phyloP scores from a whole-genome alignment of 2,113 vertebrate species.

The Agelaius phoeniceus region DNA sequence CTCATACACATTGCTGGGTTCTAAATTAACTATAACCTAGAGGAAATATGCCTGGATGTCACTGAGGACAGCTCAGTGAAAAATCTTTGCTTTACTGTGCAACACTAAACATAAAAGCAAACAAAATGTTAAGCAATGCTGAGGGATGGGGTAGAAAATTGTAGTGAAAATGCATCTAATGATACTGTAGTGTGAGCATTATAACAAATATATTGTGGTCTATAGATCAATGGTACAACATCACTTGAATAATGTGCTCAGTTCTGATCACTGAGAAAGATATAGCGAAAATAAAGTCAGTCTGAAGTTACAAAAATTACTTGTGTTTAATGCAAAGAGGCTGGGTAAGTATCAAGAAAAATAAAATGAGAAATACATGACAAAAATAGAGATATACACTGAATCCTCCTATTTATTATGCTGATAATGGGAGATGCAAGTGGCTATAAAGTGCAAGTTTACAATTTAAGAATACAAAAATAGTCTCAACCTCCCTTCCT shows the following conservation, averaged over 20 bases:
- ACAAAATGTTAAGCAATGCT: conserved; percentile 1
- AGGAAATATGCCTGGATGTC: conserved; percentile 25
- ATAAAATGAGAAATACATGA: neutral
- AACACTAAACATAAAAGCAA: neutral
- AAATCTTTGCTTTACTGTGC: neutral
- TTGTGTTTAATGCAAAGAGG: neutral
- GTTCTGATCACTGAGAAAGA: neutral
- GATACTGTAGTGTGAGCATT: neutral
- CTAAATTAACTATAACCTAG: conserved; percentile 52
- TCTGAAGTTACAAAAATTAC: neutral
- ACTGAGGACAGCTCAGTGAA: conserved; percentile 1
- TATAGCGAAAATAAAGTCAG: neutral
- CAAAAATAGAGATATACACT: neutral
- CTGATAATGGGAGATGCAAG: neutral
- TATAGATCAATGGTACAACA: neutral
- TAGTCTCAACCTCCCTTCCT: neutral
- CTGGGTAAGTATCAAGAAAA: neutral
- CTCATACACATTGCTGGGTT: conserved; percentile 32
- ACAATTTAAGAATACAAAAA: neutral
- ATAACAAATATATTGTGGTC: neutral
- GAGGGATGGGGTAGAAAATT: neutral
- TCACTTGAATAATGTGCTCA: neutral
- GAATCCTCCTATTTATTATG: neutral
- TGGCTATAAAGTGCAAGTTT: neutral
- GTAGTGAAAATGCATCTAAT: conserved; percentile 15